Evolutionary conservation across 1,140 invertebrate species (phyloP).

Genomic region (Dolichoris vasculosae): DNA sequence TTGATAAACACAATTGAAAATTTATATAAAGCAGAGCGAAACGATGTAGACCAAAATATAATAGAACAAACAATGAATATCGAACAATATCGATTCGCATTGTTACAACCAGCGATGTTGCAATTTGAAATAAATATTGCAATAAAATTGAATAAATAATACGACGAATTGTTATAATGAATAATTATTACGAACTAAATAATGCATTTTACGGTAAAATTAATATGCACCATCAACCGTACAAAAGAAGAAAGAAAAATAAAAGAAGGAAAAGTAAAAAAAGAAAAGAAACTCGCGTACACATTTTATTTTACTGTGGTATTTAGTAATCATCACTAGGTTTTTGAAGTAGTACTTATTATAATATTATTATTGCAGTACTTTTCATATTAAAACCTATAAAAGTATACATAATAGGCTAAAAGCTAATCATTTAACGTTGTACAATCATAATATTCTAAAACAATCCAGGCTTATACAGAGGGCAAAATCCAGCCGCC

Average conservation of each 20-base stretch:
- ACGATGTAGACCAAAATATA: background rate
- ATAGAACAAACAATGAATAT: background rate
- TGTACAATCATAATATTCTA: background rate
- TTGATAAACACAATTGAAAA: background rate
- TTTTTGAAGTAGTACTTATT: slow-evolving; percentile 3
- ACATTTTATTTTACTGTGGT: background rate
- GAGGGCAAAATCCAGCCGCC: background rate
- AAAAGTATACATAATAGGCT: background rate
- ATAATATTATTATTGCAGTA: background rate
- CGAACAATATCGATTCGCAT: background rate
- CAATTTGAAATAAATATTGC: background rate
- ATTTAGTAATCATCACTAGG: background rate
- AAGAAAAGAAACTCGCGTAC: background rate
- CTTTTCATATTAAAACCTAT: background rate
- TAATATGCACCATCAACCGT: background rate
- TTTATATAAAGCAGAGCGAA: background rate
- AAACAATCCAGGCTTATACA: background rate
- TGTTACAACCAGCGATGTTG: background rate
- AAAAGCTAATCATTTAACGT: slow-evolving; percentile 19
- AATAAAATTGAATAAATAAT: background rate
- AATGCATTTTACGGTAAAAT: background rate
- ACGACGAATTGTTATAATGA: background rate
- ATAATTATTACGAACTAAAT: background rate
- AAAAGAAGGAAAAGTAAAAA: background rate
- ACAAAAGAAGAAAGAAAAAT: background rate